Percentiles rank a stretch among this genome's conserved stretches.
Conservation (phyloP, 2,113 vertebrate genomes). For the Verasper variegatus region DNA sequence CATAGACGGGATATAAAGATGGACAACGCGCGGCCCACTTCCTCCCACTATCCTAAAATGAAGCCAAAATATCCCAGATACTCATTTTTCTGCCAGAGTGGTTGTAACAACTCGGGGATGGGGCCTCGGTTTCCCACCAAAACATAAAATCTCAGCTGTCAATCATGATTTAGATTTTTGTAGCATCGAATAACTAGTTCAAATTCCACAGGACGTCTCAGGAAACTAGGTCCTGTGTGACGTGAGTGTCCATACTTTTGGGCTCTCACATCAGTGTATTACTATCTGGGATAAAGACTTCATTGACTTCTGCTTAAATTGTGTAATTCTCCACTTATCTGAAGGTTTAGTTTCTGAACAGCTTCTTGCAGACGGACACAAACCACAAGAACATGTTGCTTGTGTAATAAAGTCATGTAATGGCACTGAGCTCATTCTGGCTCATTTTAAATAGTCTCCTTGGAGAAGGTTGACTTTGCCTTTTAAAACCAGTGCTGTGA, state of each 20-base stretch:
- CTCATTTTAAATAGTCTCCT: slow-evolving; percentile 66
- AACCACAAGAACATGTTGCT: slow-evolving; percentile 55
- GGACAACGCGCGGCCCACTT: too few relatives aligned
- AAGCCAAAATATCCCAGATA: too few relatives aligned
- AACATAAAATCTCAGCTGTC: too few relatives aligned
- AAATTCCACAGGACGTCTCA: too few relatives aligned
- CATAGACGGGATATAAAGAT: too few relatives aligned
- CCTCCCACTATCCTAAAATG: too few relatives aligned
- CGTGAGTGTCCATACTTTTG: background rate
- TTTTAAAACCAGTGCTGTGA: slow-evolving; percentile 61
- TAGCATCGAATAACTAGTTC: too few relatives aligned
- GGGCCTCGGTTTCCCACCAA: too few relatives aligned
- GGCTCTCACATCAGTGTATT: background rate
- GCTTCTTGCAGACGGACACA: slow-evolving; percentile 22
- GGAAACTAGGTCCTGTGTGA: background rate
- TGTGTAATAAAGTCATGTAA: slow-evolving; percentile 61
- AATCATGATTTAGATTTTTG: too few relatives aligned
- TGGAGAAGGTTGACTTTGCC: slow-evolving; percentile 63
- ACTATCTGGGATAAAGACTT: background rate
- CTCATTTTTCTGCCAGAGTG: too few relatives aligned
- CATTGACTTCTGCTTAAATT: background rate
- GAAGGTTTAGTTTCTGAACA: slow-evolving; percentile 16
- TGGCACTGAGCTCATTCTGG: slow-evolving; percentile 63
- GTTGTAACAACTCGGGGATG: too few relatives aligned
- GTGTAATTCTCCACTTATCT: slow-evolving; percentile 9